A percentile compares a stretch with the other conserved stretches of the same genome.
phyloP scores from a whole-genome alignment of 2,888 invertebrate species.

The Oxystoma pomonae region DNA sequence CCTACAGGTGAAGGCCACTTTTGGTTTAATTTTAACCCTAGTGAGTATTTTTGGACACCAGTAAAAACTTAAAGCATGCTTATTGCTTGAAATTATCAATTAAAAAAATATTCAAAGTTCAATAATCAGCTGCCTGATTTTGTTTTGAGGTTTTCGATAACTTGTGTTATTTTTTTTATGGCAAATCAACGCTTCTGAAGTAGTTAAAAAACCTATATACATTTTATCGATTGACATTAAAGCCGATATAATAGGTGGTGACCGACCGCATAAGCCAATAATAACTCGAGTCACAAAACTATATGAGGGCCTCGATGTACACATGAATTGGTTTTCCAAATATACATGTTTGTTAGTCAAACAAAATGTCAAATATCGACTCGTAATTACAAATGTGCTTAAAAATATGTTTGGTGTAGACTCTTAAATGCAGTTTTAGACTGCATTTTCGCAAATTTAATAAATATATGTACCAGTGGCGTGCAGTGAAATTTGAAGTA shows the following conservation, averaged over 20 bases:
- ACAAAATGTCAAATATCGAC: neutral
- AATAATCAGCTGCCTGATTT: too few species aligned
- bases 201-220: neutral
- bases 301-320: neutral
- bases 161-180: neutral
- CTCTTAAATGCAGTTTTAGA: neutral
- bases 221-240: neutral
- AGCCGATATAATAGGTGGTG: neutral
- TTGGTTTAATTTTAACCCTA: too few species aligned
- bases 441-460: too few species aligned
- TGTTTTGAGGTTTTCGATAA: too few species aligned
- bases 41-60: too few species aligned
- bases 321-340: neutral
- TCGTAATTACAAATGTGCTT: neutral
- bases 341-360: slow-evolving; percentile 1
- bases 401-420: neutral
- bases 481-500: too few species aligned
- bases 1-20: too few species aligned
- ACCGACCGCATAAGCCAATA: neutral
- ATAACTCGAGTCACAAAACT: neutral
- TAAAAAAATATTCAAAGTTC: too few species aligned
- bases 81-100: too few species aligned
- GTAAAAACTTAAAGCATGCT: too few species aligned
- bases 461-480: too few species aligned
- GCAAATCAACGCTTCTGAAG: neutral